Evolutionary conservation across 2,113 vertebrate genomes (phyloP).

Genomic region (Dolichallabes microphthalmus): DNA sequence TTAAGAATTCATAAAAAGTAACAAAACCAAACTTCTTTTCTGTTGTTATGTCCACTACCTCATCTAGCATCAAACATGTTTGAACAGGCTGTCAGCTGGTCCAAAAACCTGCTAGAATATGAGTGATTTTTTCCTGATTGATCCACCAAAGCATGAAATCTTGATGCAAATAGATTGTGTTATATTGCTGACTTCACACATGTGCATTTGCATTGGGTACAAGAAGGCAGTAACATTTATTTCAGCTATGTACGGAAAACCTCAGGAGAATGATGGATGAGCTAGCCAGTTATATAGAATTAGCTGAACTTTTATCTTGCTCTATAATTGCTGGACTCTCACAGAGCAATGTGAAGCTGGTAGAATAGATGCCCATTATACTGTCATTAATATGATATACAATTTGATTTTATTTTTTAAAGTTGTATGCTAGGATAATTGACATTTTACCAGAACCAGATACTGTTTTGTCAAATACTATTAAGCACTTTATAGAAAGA

Average conservation of each 20-base stretch:
- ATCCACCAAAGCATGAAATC: not conserved
- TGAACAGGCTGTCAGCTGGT: not conserved
- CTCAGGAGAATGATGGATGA: not conserved
- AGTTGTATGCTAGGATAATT: not conserved
- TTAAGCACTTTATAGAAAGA: not conserved
- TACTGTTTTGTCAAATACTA: not conserved
- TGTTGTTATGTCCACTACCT: not conserved
- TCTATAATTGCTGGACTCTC: not conserved
- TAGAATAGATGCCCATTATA: not conserved
- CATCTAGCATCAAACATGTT: not conserved
- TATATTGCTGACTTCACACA: slow-evolving; percentile 13
- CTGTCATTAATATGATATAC: not conserved
- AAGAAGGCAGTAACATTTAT: slow-evolving; percentile 4
- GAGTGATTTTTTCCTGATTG: not conserved
- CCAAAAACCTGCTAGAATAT: not conserved
- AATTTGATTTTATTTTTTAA: not conserved
- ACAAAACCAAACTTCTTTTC: not conserved
- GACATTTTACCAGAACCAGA: not conserved
- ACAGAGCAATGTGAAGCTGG: not conserved
- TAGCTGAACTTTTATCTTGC: slow-evolving; percentile 11
- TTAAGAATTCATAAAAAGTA: not conserved
- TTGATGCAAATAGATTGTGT: slow-evolving; percentile 2
- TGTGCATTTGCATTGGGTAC: not conserved
- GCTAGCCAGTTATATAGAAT: not conserved
- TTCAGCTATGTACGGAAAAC: slow-evolving; percentile 3